These are phyloP conservation scores for Chelon auratus DNA, from an alignment of 2,797 vertebrate species.

Conservation along the genomic window DNA sequence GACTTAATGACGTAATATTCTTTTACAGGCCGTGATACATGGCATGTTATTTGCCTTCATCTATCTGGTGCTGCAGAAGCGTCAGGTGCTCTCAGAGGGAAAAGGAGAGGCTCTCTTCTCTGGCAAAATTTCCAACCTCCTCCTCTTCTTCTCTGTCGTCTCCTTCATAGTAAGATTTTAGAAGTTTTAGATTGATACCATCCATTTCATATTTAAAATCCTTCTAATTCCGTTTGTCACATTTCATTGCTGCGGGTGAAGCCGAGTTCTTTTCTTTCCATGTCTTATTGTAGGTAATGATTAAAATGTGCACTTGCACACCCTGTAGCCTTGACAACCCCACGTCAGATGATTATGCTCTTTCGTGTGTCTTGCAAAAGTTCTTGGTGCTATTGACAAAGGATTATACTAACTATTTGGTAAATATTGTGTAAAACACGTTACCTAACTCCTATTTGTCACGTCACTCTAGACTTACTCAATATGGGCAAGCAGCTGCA, in stretches of 20 bases:
- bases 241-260: neutral
- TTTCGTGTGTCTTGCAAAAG: neutral
- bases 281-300: neutral
- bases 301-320: neutral
- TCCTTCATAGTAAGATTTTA: conserved; percentile 94
- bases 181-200: neutral
- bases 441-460: conserved; percentile 2
- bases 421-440: neutral
- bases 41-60: conserved; percentile 97
- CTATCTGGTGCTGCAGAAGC: conserved; percentile 95
- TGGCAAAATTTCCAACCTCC: conserved; percentile 89
- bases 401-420: conserved; percentile 2
- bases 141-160: conserved; percentile 92
- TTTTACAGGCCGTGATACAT: conserved; percentile 91
- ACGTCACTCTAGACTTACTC: conserved; percentile 90
- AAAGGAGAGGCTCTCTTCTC: conserved; percentile 95
- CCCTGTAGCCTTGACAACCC: neutral
- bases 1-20: neutral
- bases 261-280: neutral
- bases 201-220: neutral
- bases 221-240: neutral
- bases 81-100: conserved; percentile 91
- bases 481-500: conserved; percentile 97
- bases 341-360: neutral
- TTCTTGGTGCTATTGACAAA: neutral